These are phyloP conservation scores for Laothoe populi DNA, from an alignment of 2,888 invertebrate species.

Conservation along the genomic window DNA sequence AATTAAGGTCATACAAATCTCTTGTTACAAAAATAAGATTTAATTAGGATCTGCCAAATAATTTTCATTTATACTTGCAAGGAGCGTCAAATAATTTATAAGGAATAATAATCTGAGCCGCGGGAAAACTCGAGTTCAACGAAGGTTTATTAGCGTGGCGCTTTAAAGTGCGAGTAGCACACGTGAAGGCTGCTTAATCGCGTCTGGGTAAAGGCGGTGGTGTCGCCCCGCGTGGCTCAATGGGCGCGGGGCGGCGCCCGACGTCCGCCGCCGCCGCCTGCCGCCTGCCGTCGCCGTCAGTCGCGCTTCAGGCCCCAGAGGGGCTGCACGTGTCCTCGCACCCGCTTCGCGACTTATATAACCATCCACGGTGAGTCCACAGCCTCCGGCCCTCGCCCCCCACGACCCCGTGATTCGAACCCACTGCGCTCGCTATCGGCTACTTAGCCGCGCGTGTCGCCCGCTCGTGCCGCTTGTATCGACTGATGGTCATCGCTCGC, in stretches of 20 bases:
- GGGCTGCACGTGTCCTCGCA: conserved; percentile 77
- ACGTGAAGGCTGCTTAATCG: conserved; percentile 77
- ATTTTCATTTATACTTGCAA: conserved; percentile 1
- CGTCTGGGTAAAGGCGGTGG: conserved; percentile 69
- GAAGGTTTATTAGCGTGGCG: conserved; percentile 72
- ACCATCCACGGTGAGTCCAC: conserved; percentile 82
- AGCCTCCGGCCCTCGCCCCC: conserved; percentile 73
- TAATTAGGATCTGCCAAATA: background rate
- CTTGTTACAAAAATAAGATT: background rate
- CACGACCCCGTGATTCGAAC: conserved; percentile 51
- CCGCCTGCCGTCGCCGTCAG: conserved; percentile 69
- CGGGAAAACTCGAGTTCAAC: conserved; percentile 58
- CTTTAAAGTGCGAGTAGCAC: conserved; percentile 58
- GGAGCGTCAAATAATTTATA: conserved; percentile 32
- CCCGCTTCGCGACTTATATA: conserved; percentile 79
- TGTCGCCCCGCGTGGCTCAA: conserved; percentile 63
- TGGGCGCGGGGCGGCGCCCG: conserved; percentile 79
- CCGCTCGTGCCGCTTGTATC: background rate
- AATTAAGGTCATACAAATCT: too few species aligned
- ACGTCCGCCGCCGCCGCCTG: conserved; percentile 58
- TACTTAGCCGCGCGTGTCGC: conserved; percentile 44
- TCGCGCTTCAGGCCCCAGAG: conserved; percentile 78
- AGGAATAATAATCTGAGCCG: conserved; percentile 42
- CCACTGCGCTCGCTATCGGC: conserved; percentile 37
- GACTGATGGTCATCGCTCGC: conserved; percentile 35